Conservation (phyloP, 2,113 vertebrate species). For the Salvator merianae region DNA sequence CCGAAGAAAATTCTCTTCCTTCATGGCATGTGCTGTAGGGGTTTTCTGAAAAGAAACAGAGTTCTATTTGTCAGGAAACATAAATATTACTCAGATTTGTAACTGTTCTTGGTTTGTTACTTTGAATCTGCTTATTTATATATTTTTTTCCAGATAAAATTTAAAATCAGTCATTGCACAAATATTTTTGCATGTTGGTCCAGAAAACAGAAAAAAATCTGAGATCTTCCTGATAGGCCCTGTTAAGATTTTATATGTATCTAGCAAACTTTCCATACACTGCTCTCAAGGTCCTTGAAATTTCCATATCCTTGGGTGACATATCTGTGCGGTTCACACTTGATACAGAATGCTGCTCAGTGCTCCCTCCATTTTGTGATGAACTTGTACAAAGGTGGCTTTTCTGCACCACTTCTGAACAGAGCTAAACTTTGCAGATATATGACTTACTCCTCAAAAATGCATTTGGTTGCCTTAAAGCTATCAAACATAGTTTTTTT, state of each 20-base stretch:
- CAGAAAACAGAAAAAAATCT: neutral
- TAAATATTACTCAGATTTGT: slow-evolving; percentile 29
- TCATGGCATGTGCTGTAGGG: slow-evolving; percentile 86
- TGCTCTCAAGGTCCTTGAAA: no score
- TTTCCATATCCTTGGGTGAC: no score
- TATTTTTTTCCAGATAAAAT: no score
- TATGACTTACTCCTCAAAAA: neutral
- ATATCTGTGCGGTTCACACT: no score
- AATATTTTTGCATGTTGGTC: no score
- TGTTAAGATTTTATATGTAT: no score
- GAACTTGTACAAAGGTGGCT: no score
- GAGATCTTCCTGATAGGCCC: neutral
- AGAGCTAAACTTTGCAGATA: neutral
- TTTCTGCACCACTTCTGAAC: no score
- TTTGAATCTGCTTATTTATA: slow-evolving; percentile 35
- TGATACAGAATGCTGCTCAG: no score
- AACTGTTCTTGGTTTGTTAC: neutral
- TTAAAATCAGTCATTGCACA: no score
- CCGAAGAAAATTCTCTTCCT: slow-evolving; percentile 92
- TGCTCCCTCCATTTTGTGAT: no score
- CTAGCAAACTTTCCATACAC: no score
- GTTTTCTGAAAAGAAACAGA: slow-evolving; percentile 76
- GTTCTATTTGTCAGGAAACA: neutral
- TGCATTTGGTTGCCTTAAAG: neutral
- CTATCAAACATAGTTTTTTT: neutral